Evolutionary conservation across 2,113 vertebrate species (phyloP), one percentile per base, ranked within the genome.

Genomic region (Physeter macrocephalus): DNA sequence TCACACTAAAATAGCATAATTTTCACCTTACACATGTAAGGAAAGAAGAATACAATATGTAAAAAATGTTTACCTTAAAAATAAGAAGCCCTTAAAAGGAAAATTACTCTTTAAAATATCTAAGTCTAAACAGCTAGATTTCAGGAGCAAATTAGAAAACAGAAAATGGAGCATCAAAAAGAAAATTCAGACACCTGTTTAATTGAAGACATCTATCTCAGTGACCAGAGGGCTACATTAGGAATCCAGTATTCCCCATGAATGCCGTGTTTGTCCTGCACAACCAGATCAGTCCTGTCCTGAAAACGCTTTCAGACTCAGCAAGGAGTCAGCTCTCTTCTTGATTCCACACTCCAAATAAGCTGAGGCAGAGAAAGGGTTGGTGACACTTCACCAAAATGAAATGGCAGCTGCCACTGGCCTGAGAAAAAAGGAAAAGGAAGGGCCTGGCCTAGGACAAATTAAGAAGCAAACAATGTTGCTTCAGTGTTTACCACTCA

Each of bases 21-120:
- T 84, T 88, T 93, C 36, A 77, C 11, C 83, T 91, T 92, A 66
- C 6, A 88, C 10, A 69, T 72, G 36, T 34, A 41, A 84, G 14
- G 17, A 97, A 90, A 93, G 66, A 86, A 82, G 14, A 94, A 64
- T 36, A 39, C 7, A 57, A 64, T 1, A 15, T 6, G 1, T 59
- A 36, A 34, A 52, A 86, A 91, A 81, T 61, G 74, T 81, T 52
- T 87, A 36, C 27, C 52, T 84, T 59, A 93, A 85, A 91, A 96
- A 72, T 41, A 81, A 96, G 46, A 62, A 61, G n/a, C 46, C 27
- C 52, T 72, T 39, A 57, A 78, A 89, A 57, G 6, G 8, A 72
- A 87, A 95, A 95, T 36, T 4, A 64, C 8, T 43, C 25, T 59
- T 89, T 85, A 21, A 49, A 86, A 82, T 75, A 39, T 88, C 8